A percentile compares a stretch with the other conserved stretches of the same genome.
phyloP scores from a whole-genome alignment of 2,113 vertebrate genomes.

The Herpailurus yagouaroundi region DNA sequence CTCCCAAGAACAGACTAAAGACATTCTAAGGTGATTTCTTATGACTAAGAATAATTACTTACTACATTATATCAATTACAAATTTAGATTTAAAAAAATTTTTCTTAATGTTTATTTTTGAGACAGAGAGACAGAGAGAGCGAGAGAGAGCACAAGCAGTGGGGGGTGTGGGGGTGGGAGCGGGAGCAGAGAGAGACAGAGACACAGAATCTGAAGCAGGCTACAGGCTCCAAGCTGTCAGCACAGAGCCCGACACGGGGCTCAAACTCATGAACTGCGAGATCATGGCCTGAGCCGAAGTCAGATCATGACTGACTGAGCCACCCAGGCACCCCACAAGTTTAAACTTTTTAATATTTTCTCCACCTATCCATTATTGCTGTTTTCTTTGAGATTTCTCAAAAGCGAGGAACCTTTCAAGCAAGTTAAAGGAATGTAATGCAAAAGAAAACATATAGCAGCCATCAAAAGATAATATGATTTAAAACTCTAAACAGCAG shows the following conservation, averaged over 20 bases:
- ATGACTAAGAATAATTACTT: slow-evolving; percentile 39
- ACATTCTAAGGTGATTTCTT: slow-evolving; percentile 4
- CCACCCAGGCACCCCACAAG: background rate
- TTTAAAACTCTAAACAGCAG: slow-evolving; percentile 34
- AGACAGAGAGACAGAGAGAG: too few relatives aligned
- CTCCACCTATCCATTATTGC: background rate
- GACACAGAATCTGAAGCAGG: too few relatives aligned
- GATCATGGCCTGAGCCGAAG: too few relatives aligned
- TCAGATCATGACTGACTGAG: too few relatives aligned
- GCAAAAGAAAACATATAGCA: background rate
- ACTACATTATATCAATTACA: slow-evolving; percentile 35
- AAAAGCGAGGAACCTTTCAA: background rate
- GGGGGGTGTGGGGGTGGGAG: too few relatives aligned
- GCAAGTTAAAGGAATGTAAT: slow-evolving; percentile 17
- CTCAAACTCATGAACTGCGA: too few relatives aligned
- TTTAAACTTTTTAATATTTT: slow-evolving; percentile 49
- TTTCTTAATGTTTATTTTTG: too few relatives aligned
- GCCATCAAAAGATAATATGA: background rate
- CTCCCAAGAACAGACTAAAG: background rate
- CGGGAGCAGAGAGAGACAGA: too few relatives aligned
- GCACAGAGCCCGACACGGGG: too few relatives aligned
- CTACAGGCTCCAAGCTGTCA: too few relatives aligned
- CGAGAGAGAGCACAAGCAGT: too few relatives aligned
- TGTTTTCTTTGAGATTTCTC: slow-evolving; percentile 30
- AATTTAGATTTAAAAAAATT: background rate